phyloP scores from a whole-genome alignment of 2,888 invertebrate species.

The Temnothorax ravouxi region DNA sequence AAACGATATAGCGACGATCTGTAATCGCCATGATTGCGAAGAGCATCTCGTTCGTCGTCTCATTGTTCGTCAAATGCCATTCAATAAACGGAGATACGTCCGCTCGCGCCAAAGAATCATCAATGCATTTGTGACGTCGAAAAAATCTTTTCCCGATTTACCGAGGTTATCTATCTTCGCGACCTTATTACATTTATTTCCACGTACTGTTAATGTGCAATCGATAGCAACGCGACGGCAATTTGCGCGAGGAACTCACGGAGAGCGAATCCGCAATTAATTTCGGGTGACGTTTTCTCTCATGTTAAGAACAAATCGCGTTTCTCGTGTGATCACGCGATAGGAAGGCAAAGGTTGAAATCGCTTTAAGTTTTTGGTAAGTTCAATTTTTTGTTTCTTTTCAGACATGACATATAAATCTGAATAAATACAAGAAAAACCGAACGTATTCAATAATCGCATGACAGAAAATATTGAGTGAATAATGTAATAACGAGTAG shows the following conservation, averaged over 20 bases:
- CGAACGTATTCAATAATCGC: background rate
- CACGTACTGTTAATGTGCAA: background rate
- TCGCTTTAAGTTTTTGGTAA: constrained; percentile 1
- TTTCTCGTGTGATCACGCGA: constrained; percentile 9
- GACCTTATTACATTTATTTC: constrained; percentile 24
- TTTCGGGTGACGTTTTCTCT: background rate
- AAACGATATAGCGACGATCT: background rate
- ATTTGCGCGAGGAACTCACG: constrained; percentile 12
- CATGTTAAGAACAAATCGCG: background rate
- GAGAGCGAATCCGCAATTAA: constrained; percentile 13
- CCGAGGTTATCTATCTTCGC: constrained; percentile 33
- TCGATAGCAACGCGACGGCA: constrained; percentile 3
- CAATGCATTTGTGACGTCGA: background rate
- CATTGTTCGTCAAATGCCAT: background rate
- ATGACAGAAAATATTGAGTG: background rate
- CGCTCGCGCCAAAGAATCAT: background rate
- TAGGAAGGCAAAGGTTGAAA: background rate
- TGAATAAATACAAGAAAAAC: background rate
- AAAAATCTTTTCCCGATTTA: background rate
- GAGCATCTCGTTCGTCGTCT: background rate
- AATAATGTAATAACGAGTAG: background rate
- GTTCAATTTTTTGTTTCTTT: background rate
- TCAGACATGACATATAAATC: background rate
- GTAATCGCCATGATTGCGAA: background rate
- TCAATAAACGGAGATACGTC: background rate